Base-by-base conservation (phyloP, 2,113 vertebrate species). In the Melanocharis versteri region DNA sequence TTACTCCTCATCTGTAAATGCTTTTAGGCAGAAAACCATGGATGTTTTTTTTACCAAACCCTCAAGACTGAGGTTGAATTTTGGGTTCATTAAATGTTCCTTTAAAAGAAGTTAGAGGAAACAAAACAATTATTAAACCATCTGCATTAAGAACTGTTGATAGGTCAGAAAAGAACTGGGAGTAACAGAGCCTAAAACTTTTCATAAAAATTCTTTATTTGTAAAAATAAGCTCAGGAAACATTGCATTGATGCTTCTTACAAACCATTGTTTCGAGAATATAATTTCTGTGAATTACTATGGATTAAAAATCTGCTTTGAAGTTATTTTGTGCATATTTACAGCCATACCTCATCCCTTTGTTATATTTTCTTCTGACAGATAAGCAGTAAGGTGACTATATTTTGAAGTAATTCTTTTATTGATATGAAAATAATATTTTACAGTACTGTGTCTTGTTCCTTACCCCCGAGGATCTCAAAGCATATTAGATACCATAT, bases 1-100 rank as follows among this genome's bases (percentile, higher is more conserved):
- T 86, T 69, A 58, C 56, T 64, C 83, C 87, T 95, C 53, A 82
- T 95, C 94, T 92, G 65, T 93, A 94, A 82, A 44, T 35, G 22
- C 15, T 81, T 96, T 80, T 57, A 83, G 57, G 77, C 83, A 78
- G 75, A 11, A 88, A 96, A 94, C 64, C 45, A 18, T 64, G 48
- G 56, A 15, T 57, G 13, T 53, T 60, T 79, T 60, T 79, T 85
- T 87, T 33, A 71, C 51, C 56, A 90, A 48, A 64, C 11, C 9
- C 56, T 72, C n/a, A 94, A 91, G 53, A 23, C 6, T 10, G 16
- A 27, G 45, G 23, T 30, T 65, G 40, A 76, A 51, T 80, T 73
- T 92, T 73, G 39, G 3, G 11, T 42, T 66, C 53, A 51, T 30
- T 81, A n/a, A 48, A 39, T 14, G 6, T 72, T 87, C 20, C 39